A percentile compares a stretch with the other conserved stretches of the same genome.
Conservation (phyloP, 1,140 invertebrate genomes). For the Drusus annulatus region DNA sequence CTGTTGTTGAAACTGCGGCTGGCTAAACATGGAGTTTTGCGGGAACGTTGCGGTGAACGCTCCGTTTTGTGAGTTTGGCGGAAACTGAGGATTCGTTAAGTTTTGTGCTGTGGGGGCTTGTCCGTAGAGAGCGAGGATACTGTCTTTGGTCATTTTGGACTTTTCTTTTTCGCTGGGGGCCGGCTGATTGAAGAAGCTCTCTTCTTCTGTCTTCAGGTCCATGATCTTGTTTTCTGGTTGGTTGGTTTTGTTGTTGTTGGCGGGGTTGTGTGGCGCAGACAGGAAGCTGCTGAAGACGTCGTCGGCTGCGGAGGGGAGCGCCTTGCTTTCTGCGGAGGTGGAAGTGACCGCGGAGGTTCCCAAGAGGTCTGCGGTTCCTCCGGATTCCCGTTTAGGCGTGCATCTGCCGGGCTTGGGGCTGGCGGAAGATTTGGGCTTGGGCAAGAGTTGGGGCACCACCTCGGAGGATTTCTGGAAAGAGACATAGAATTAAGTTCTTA, state of each 20-base stretch:
- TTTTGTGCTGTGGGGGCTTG: conserved; percentile 69
- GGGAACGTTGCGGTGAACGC: conserved; percentile 35
- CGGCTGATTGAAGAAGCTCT: conserved; percentile 93
- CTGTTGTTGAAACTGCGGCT: conserved; percentile 20
- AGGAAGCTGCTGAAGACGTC: conserved; percentile 86
- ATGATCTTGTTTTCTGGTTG: conserved; percentile 64
- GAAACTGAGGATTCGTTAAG: conserved; percentile 13
- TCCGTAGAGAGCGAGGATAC: conserved; percentile 92
- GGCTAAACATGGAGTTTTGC: conserved; percentile 39
- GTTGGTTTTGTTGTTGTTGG: conserved; percentile 63
- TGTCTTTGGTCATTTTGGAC: conserved; percentile 92
- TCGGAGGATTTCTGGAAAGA: conserved; percentile 67
- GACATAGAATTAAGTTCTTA: background rate
- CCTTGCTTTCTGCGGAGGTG: conserved; percentile 63
- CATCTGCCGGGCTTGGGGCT: conserved; percentile 80
- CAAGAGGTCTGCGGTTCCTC: conserved; percentile 69
- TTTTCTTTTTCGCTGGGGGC: conserved; percentile 81
- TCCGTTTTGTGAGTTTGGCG: conserved; percentile 36
- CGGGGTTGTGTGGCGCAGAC: conserved; percentile 75
- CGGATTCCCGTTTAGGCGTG: conserved; percentile 69
- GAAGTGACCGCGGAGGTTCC: conserved; percentile 67
- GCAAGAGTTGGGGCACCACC: conserved; percentile 67
- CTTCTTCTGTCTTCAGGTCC: conserved; percentile 84
- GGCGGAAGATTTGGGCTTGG: conserved; percentile 73
- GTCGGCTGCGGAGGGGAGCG: conserved; percentile 70